Percentiles rank a stretch among this genome's conserved stretches.
phyloP scores from a whole-genome alignment of 2,888 invertebrate species.

The Parnassius orleans region DNA sequence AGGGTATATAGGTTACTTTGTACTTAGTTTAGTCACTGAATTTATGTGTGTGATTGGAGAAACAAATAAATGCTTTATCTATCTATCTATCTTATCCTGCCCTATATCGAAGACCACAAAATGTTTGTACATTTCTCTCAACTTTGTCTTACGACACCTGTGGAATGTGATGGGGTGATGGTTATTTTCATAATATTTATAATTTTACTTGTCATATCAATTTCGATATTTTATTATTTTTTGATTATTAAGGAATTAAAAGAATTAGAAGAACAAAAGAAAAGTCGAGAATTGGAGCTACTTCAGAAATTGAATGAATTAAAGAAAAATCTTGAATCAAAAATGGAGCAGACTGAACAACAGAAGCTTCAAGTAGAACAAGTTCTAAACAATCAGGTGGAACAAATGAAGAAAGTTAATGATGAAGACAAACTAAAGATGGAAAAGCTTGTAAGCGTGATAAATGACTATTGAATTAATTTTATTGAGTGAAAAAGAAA shows the following conservation, averaged over 20 bases:
- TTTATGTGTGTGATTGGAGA: no score
- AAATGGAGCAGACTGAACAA: constrained; percentile 65
- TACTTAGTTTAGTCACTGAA: no score
- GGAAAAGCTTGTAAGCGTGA: constrained; percentile 54
- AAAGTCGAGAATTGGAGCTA: constrained; percentile 58
- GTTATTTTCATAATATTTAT: no score
- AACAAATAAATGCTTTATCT: no score
- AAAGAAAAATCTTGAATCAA: constrained; percentile 56
- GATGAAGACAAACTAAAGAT: constrained; percentile 62
- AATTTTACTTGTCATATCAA: no score
- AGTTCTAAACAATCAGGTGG: constrained; percentile 55
- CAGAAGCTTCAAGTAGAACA: constrained; percentile 58
- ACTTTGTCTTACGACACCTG: no score
- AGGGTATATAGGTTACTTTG: no score
- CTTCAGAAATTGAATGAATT: constrained; percentile 60
- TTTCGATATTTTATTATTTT: neutral
- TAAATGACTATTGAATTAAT: neutral
- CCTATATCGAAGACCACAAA: no score
- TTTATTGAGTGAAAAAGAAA: neutral
- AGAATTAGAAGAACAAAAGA: constrained; percentile 60
- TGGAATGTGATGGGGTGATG: no score
- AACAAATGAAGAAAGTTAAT: constrained; percentile 61
- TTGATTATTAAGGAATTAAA: constrained; percentile 51
- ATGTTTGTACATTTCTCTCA: no score
- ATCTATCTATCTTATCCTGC: no score